Evolutionary conservation across 2,113 vertebrate species (phyloP), one percentile per base, ranked within the genome.

Genomic region (Vulpes lagopus): DNA sequence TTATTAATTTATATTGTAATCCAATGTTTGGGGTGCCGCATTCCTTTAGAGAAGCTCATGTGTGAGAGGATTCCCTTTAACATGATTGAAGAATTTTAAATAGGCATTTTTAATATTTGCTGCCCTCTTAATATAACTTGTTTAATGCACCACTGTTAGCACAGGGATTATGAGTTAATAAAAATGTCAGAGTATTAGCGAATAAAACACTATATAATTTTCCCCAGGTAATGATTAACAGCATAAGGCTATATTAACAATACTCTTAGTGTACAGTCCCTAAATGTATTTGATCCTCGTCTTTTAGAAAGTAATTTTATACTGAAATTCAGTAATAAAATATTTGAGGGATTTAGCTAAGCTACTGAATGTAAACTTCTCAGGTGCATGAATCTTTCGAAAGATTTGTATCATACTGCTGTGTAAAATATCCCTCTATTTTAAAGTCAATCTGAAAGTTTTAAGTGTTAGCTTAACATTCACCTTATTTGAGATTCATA

Each of bases 101-200:
- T 81, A 95, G 97, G 1, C 95, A 85, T 97, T 98, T 97, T 98
- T 97, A 98, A 96, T 98, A 98, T 98, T 99, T 98, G 74, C 96
- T 93, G 71, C 95, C 87, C 38, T 98, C 97, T 98, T 98, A 98
- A 98, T 98, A 97, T 98, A 98, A 96, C 91, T 98, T 98, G 93
- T 97, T 98, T 98, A 98, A 98, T 98, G 93, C 53, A 90, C 22
- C 74, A 49, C 96, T 94, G 85, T 98, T 98, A 98, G 98, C 97
- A 98, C 78, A 97, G 96, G 97, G 95, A 98, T 98, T 99, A 97
- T 98, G 96, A 99, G 98, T 98, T 98, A 99, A 98, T 99, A 99
- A 98, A 98, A 98, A 98, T 98, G 97, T 98, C 98, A 96, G 81
- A 93, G 94, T 92, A 87, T 98, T 98, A 98, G 97, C 98, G 85